Conservation (phyloP, 2,888 invertebrate genomes). For the Drosophila eohydei region DNA sequence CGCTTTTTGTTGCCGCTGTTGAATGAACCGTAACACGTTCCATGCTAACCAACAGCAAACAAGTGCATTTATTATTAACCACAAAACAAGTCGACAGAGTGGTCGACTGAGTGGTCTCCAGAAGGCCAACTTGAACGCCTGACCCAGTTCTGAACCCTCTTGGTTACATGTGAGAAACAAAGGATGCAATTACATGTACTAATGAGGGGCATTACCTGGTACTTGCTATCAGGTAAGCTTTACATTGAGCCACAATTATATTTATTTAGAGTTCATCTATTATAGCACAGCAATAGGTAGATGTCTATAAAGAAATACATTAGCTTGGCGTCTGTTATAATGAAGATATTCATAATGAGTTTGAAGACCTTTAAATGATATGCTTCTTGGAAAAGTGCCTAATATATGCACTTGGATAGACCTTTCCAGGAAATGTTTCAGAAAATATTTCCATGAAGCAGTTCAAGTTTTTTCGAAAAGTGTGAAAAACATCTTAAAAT, state of each 20-base stretch:
- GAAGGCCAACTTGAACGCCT: slow-evolving; percentile 36
- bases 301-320: background rate
- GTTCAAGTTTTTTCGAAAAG: background rate
- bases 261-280: background rate
- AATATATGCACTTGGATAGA: background rate
- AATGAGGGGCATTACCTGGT: background rate
- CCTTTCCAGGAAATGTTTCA: background rate
- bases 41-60: slow-evolving; percentile 31
- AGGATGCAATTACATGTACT: slow-evolving; percentile 2
- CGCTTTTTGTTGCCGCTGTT: slow-evolving; percentile 31
- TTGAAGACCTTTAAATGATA: background rate
- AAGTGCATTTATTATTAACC: slow-evolving; percentile 44
- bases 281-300: background rate
- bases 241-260: background rate
- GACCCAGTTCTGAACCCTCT: slow-evolving; percentile 62
- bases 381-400: background rate
- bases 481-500: background rate
- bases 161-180: background rate
- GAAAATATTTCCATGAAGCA: background rate
- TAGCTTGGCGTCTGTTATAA: background rate
- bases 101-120: background rate
- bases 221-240: background rate
- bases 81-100: slow-evolving; percentile 22
- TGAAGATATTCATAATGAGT: background rate
- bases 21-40: slow-evolving; percentile 71